phyloP scores from a whole-genome alignment of 2,797 vertebrate genomes.

The Lerista edwardsae region DNA sequence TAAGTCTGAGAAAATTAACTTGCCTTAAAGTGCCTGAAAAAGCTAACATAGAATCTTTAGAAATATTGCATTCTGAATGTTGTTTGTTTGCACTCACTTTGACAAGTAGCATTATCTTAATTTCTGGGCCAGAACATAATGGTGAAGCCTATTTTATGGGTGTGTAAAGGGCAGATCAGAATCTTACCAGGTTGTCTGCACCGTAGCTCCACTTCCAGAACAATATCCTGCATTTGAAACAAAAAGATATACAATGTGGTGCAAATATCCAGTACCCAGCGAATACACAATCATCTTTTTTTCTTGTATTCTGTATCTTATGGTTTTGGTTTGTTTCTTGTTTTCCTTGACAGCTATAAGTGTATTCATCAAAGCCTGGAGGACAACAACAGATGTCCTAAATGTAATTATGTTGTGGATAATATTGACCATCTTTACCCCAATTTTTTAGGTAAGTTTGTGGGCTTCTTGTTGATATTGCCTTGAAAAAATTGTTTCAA shows the following conservation, averaged over 20 bases:
- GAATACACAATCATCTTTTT: not conserved
- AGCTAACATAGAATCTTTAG: not conserved
- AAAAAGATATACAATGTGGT: slow-evolving; percentile 5
- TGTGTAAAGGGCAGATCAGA: not conserved
- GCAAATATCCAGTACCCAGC: not conserved
- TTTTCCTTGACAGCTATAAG: slow-evolving; percentile 85
- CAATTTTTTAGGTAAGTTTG: slow-evolving; percentile 94
- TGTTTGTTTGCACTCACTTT: not conserved
- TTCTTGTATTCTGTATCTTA: slow-evolving; percentile 16
- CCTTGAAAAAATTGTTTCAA: not conserved
- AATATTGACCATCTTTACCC: slow-evolving; percentile 98
- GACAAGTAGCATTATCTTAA: not conserved
- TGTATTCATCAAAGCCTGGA: slow-evolving; percentile 98
- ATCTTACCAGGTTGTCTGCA: not conserved
- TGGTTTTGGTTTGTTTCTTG: slow-evolving; percentile 34
- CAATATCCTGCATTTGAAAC: slow-evolving; percentile 6
- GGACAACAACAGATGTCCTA: slow-evolving; percentile 97
- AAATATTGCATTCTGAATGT: not conserved
- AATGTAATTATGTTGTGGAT: slow-evolving; percentile 98
- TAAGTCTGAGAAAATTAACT: not conserved
- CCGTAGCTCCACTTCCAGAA: not conserved
- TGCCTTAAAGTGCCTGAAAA: not conserved
- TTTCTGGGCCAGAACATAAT: not conserved
- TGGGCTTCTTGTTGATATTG: slow-evolving; percentile 3
- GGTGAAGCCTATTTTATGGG: not conserved